Conservation (phyloP, 2,113 vertebrate genomes). For the Antechinus stuartii region DNA sequence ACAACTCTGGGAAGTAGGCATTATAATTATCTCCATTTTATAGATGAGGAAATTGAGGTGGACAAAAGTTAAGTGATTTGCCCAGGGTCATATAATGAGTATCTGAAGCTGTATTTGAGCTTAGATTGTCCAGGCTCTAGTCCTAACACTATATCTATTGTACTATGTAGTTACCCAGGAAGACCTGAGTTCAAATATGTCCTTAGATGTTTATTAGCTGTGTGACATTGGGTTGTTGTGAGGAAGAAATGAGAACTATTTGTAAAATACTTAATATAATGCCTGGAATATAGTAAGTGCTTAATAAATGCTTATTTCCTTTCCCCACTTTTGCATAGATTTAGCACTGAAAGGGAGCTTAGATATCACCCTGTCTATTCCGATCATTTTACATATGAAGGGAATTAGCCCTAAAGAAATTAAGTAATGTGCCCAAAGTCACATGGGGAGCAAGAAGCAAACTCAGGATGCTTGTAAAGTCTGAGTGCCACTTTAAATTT, state of each 20-base stretch:
- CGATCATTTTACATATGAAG: background rate
- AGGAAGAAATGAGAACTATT: background rate
- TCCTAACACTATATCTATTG: background rate
- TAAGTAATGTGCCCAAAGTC: background rate
- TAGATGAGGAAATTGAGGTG: background rate
- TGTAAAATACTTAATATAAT: background rate
- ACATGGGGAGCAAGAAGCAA: background rate
- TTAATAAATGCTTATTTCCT: background rate
- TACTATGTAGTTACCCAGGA: background rate
- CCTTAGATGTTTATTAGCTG: background rate
- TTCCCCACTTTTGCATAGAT: background rate
- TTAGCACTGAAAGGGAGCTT: background rate
- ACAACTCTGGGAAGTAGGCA: background rate
- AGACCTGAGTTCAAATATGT: background rate
- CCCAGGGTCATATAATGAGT: background rate
- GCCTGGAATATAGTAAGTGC: background rate
- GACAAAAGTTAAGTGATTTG: background rate
- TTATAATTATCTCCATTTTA: background rate
- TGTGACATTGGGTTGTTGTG: background rate
- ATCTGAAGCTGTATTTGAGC: background rate
- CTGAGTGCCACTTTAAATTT: conserved; percentile 41
- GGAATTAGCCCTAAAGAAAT: background rate
- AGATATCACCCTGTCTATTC: background rate
- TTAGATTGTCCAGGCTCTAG: background rate
- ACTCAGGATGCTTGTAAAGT: conserved; percentile 55